Evolutionary conservation across 2,797 vertebrate species (phyloP), one percentile per base, ranked within the genome.

Genomic region (Halcyon badia): DNA sequence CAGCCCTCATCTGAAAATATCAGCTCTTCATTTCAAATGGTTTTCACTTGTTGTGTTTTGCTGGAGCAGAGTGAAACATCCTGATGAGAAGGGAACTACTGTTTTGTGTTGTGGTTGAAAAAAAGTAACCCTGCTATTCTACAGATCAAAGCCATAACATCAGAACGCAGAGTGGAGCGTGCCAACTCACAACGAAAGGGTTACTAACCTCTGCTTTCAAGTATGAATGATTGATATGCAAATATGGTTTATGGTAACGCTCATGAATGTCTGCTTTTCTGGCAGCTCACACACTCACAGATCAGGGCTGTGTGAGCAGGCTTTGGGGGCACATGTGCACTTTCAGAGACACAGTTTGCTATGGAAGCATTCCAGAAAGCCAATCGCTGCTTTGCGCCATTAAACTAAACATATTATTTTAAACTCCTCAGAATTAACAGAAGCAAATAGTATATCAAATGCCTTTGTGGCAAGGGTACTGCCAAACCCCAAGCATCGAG

Each of bases 401-500:
- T 84, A 90, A 88, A 79, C 42, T 72, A 73, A 90, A 84, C 46
- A 31, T 72, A 91, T 89, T 89, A 88, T 95, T 93, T 96, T 81
- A 52, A 91, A 58, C 28, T 41, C 35, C 52, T 73, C 33, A 24
- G 91, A 88, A 91, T 73, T 70, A 92, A 94, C 89, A 92, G 83
- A 81, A 72, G 85, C 58, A 82, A 96, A 94, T 3, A 92, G 30
- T 78, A 44, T 90, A 91, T 76, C 64, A 73, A 93, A 83, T 83
- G 25, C 75, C 33, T 91, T 77, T 58, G 54, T 46, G 72, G 62
- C 62, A 76, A 79, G 42, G 17, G n/a, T 58, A 76, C 51, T 94
- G 95, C 94, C 96, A 97, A 96, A 95, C 83, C 95, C 77, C 80
- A 95, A 64, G 37, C 62, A 90, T 78, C 86, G n/a, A 31, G n/a